These are phyloP conservation scores for Podarcis siculus DNA, from an alignment of 2,797 vertebrate genomes.

Conservation along the genomic window DNA sequence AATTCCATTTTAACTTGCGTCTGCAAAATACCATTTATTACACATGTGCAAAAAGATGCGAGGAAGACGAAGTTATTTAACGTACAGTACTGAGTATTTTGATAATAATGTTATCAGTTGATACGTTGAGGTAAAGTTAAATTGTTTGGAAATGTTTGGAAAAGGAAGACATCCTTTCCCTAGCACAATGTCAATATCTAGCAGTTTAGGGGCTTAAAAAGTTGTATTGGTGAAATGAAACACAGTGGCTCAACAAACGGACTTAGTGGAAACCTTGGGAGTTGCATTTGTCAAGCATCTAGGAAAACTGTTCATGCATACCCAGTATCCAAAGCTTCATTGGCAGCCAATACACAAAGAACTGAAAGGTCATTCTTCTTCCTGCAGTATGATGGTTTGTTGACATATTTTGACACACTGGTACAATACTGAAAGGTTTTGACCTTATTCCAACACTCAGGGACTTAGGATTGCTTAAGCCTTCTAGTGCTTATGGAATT, in stretches of 20 bases:
- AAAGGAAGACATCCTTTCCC: conserved; percentile 41
- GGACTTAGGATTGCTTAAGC: conserved; percentile 67
- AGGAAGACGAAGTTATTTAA: background rate
- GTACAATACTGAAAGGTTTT: conserved; percentile 79
- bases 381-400: conserved; percentile 80
- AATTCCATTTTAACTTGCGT: conserved; percentile 6
- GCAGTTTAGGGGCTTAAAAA: conserved; percentile 56
- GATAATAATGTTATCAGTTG: conserved; percentile 40
- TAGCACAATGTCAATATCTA: conserved; percentile 40
- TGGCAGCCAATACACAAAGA: conserved; percentile 75
- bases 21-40: background rate
- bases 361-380: conserved; percentile 84
- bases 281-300: conserved; percentile 76
- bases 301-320: conserved; percentile 78
- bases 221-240: conserved; percentile 60
- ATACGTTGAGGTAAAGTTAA: conserved; percentile 28
- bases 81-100: conserved; percentile 2
- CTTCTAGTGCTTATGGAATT: conserved; percentile 55
- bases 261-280: conserved; percentile 75
- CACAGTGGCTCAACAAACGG: conserved; percentile 62
- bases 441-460: conserved; percentile 76
- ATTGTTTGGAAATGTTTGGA: conserved; percentile 18
- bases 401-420: conserved; percentile 87
- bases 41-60: conserved; percentile 10
- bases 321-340: conserved; percentile 72